Conservation (phyloP, 2,797 vertebrate genomes). For the Coendou prehensilis region DNA sequence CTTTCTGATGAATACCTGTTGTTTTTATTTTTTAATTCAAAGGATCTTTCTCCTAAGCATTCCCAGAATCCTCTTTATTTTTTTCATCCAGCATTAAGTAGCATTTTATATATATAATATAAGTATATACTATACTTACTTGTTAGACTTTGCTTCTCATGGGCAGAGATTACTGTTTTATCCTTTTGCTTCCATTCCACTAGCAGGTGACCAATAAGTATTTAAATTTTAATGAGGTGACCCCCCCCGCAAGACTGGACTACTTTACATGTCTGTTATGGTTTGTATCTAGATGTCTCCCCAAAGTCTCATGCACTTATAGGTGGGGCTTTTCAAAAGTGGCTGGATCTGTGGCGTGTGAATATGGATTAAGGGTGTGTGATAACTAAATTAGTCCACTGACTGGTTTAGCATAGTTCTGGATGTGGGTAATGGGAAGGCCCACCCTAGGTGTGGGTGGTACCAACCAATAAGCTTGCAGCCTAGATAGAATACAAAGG, state of each 20-base stretch:
- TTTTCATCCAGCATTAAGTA: background rate
- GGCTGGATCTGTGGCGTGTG: background rate
- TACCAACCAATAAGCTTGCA: background rate
- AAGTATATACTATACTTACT: background rate
- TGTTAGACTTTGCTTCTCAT: background rate
- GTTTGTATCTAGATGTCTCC: background rate
- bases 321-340: background rate
- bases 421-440: background rate
- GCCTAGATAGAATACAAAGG: background rate
- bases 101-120: background rate
- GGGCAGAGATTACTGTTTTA: conserved; percentile 23
- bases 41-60: conserved; percentile 20
- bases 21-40: conserved; percentile 12
- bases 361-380: background rate
- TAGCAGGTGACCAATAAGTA: background rate
- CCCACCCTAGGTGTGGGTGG: background rate
- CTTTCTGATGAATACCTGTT: conserved; percentile 5
- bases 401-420: background rate
- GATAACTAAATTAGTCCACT: background rate
- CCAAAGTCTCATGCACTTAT: background rate
- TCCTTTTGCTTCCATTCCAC: background rate
- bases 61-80: background rate
- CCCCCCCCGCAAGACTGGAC: background rate
- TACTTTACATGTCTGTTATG: background rate
- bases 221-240: conserved; percentile 50